A percentile compares a stretch with the other conserved stretches of the same genome.
Evolutionary conservation across 2,113 vertebrate species (phyloP).

Genomic region (Ictalurus furcatus): DNA sequence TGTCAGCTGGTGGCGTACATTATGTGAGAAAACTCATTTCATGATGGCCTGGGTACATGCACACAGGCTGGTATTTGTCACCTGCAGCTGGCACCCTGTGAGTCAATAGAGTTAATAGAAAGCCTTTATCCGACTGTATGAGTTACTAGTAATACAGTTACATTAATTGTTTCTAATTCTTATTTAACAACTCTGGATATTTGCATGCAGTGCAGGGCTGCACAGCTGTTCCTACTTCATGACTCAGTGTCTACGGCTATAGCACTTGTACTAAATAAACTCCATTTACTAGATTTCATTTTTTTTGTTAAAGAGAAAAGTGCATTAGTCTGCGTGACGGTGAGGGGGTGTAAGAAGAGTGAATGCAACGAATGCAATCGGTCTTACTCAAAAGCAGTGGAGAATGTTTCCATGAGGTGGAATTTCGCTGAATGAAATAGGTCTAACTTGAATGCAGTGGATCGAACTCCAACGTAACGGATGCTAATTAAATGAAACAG

Average conservation of each 20-base stretch:
- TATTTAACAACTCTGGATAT: neutral
- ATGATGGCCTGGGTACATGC: neutral
- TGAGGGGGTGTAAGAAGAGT: neutral
- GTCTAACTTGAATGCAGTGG: neutral
- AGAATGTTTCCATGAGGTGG: neutral
- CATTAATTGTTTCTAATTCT: neutral
- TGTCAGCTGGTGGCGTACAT: neutral
- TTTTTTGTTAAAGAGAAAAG: neutral
- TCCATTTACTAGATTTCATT: neutral
- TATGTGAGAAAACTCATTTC: neutral
- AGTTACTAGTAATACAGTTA: neutral
- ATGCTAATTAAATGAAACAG: neutral
- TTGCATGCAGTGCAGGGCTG: neutral
- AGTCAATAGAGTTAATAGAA: neutral
- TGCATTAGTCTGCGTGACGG: neutral
- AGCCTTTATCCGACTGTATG: neutral
- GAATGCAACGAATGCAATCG: neutral
- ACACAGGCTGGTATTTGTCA: neutral
- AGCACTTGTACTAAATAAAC: neutral
- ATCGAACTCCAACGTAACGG: neutral
- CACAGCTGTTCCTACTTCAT: neutral
- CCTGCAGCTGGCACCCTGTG: neutral
- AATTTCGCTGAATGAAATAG: neutral
- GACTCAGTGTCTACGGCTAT: neutral
- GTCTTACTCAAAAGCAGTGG: neutral